Base-by-base conservation (phyloP, 1,140 invertebrate genomes). In the Zaprionus nigranus region DNA sequence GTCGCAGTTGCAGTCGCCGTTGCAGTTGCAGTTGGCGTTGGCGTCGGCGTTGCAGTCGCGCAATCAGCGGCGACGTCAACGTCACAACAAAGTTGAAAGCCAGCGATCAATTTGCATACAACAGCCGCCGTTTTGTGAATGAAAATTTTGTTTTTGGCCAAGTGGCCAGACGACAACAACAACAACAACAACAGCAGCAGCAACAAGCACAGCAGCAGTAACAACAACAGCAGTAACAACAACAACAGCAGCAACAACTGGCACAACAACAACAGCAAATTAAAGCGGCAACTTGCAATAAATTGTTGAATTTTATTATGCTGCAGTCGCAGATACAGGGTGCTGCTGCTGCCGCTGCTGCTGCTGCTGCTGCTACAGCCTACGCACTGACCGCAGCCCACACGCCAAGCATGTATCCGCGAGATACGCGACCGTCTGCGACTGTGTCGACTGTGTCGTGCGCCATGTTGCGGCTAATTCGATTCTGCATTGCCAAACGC, bases 221-320 rank as follows among this genome's bases (percentile, higher is more conserved):
- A 81, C 76, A 79, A 80, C 80, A 83, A 81, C 84, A 88, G 79
- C 34, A 67, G 15, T 24, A 24, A 24, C 24, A 26, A 26, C 24
- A 26, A 26, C 49, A 68, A 49, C 63, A 81, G 58, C 78, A 78
- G 7, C 46, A 51, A 20, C 43, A 49, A 51, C 40, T 46, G 6
- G 40, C 53, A 17, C 30, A 54, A 49, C 63, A 79, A 80, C 78
- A 81, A 79, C 82, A 88, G 82, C 85, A 88, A 90, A 90, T 90
- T 90, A 85, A 90, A 77, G 75, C 85, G 76, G 77, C 75, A 79
- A 90, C 88, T 46, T 85, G 86, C 85, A 90, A 90, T 90, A 90
- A 90, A 90, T 90, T 90, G 85, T 90, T 90, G 78, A 90, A 85
- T 90, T 90, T 90, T 90, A 90, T 90, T 90, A 84, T 85, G 80